Conservation (phyloP, 2,113 vertebrate species). For the Sphaerodactylus townsendi region DNA sequence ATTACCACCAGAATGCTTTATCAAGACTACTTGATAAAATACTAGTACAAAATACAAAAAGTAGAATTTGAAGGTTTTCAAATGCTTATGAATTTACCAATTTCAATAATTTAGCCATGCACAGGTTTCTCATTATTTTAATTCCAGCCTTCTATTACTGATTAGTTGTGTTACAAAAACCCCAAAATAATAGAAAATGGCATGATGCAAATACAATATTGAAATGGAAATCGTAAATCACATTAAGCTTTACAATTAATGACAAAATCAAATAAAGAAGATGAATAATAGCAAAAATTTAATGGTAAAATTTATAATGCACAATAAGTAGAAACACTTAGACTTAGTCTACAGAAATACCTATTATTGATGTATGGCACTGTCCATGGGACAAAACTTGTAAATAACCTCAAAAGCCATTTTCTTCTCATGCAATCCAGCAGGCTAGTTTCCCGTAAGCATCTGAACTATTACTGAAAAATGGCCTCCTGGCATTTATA, state of each 20-base stretch:
- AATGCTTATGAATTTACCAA: not conserved
- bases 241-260: slow-evolving; percentile 58
- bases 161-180: slow-evolving; percentile 47
- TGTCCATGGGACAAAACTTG: slow-evolving; percentile 82
- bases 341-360: slow-evolving; percentile 77
- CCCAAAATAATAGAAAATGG: slow-evolving; percentile 14
- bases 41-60: not conserved
- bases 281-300: slow-evolving; percentile 61
- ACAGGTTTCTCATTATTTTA: slow-evolving; percentile 17
- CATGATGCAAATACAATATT: slow-evolving; percentile 40
- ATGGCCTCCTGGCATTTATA: slow-evolving; percentile 83
- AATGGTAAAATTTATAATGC: slow-evolving; percentile 75
- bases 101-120: not conserved
- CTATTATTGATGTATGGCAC: slow-evolving; percentile 78
- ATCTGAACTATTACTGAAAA: slow-evolving; percentile 84
- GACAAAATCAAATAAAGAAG: slow-evolving; percentile 49
- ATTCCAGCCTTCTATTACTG: slow-evolving; percentile 5
- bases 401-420: slow-evolving; percentile 83
- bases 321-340: slow-evolving; percentile 77
- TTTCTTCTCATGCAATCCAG: slow-evolving; percentile 75
- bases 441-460: slow-evolving; percentile 81
- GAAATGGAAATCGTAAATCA: slow-evolving; percentile 44
- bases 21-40: no score
- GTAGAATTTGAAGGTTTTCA: not conserved
- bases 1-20: not conserved